These are phyloP conservation scores for Blennius ocellaris DNA, from an alignment of 2,113 vertebrate genomes.

Conservation along the genomic window DNA sequence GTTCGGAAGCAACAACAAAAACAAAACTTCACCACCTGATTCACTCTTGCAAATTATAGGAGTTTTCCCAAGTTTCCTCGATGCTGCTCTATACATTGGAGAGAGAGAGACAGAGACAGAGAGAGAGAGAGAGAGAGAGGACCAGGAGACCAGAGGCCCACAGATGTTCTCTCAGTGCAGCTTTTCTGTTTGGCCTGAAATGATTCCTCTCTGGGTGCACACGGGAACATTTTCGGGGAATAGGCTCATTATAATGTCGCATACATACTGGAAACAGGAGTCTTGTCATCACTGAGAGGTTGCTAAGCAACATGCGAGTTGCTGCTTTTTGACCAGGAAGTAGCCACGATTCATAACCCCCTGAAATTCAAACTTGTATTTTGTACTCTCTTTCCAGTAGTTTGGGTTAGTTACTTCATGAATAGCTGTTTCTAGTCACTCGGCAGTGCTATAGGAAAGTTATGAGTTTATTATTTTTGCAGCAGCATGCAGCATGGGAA, in stretches of 20 bases:
- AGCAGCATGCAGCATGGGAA: no score
- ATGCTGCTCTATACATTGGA: background rate
- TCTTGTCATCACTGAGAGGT: constrained; percentile 17
- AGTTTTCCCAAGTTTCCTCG: constrained; percentile 5
- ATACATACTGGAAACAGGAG: background rate
- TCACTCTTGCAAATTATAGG: constrained; percentile 11
- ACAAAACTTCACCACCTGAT: constrained; percentile 29
- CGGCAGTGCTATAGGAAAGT: no score
- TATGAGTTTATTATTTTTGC: no score
- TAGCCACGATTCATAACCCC: background rate
- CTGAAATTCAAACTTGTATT: background rate
- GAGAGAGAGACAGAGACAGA: no score
- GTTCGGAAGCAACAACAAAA: constrained; percentile 3
- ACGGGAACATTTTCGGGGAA: background rate
- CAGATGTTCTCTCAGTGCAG: constrained; percentile 24
- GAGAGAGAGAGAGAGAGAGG: no score
- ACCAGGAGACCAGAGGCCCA: constrained; percentile 4
- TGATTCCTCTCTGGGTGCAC: constrained; percentile 32
- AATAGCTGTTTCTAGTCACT: no score
- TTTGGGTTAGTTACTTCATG: no score
- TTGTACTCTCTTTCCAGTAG: no score
- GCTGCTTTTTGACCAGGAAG: background rate
- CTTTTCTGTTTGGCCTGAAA: background rate
- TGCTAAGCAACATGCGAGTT: constrained; percentile 26
- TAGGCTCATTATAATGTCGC: background rate